phyloP scores from a whole-genome alignment of 1,140 invertebrate species.

The Spodoptera frugiperda region DNA sequence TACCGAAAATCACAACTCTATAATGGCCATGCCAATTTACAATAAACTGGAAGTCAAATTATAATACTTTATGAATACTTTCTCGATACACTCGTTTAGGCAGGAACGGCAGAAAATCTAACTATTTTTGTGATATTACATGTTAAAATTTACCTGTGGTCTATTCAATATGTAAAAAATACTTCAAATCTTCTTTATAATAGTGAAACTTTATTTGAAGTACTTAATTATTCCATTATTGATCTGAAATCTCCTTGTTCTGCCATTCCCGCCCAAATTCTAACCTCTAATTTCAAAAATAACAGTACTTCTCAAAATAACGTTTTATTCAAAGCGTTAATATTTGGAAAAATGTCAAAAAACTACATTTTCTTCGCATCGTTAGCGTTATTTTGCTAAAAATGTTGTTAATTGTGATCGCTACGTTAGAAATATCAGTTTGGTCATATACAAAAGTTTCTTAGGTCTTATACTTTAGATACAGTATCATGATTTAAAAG shows the following conservation, averaged over 20 bases:
- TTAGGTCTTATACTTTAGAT: conserved; percentile 41
- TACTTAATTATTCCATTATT: too few species aligned
- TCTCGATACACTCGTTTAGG: background rate
- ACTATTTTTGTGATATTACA: too few species aligned
- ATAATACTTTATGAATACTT: background rate
- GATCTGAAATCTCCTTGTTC: too few species aligned
- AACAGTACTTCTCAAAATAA: conserved; percentile 5
- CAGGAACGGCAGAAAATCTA: background rate
- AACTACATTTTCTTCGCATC: conserved; percentile 40
- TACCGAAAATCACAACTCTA: conserved; percentile 29
- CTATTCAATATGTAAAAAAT: too few species aligned
- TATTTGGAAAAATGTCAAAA: conserved; percentile 54
- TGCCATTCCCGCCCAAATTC: too few species aligned
- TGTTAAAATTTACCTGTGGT: too few species aligned
- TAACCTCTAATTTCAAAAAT: too few species aligned
- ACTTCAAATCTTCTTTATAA: too few species aligned
- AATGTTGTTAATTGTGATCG: conserved; percentile 46
- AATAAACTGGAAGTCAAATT: conserved; percentile 12
- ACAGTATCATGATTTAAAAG: conserved; percentile 1
- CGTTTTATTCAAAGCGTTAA: conserved; percentile 1
- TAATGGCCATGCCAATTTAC: conserved; percentile 23
- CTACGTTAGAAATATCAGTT: conserved; percentile 55
- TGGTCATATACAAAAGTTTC: conserved; percentile 63
- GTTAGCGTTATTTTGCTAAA: conserved; percentile 45
- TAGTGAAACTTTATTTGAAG: too few species aligned